phyloP scores from a whole-genome alignment of 2,888 invertebrate genomes.

The Himalopsyche kuldschensis region DNA sequence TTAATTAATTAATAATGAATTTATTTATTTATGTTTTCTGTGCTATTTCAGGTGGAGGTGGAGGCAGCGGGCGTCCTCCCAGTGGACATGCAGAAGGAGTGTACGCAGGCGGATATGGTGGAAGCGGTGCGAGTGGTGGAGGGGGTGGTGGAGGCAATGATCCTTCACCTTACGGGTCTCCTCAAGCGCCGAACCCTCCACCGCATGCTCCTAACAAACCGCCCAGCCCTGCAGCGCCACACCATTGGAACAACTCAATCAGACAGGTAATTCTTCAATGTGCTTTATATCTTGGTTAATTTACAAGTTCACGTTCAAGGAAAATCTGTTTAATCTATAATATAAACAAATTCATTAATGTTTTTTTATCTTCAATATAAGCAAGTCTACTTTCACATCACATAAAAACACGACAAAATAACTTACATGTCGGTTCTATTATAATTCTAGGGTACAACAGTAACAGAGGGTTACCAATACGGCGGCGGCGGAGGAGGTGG shows the following conservation, averaged over 20 bases:
- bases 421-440: not conserved
- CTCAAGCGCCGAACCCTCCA: conserved; percentile 48
- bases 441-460: conserved; percentile 45
- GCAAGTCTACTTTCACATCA: too few species aligned
- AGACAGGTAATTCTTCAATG: conserved; percentile 28
- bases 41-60: conserved; percentile 16
- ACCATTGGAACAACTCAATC: conserved; percentile 37
- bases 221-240: conserved; percentile 41
- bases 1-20: not conserved
- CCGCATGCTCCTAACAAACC: conserved; percentile 51
- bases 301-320: too few species aligned
- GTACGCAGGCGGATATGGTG: conserved; percentile 54
- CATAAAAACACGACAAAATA: too few species aligned
- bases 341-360: too few species aligned
- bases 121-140: conserved; percentile 67
- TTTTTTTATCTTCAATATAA: too few species aligned
- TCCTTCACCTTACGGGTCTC: conserved; percentile 55
- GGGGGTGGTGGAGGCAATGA: conserved; percentile 61
- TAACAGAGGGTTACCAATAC: conserved; percentile 71
- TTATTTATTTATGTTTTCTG: not conserved
- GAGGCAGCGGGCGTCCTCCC: conserved; percentile 33
- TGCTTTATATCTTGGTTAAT: too few species aligned
- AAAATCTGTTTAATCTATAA: too few species aligned
- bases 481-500: conserved; percentile 48
- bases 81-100: conserved; percentile 46